These are phyloP conservation scores for Macrochelys suwanniensis DNA, from an alignment of 2,797 vertebrate genomes.

Conservation along the genomic window DNA sequence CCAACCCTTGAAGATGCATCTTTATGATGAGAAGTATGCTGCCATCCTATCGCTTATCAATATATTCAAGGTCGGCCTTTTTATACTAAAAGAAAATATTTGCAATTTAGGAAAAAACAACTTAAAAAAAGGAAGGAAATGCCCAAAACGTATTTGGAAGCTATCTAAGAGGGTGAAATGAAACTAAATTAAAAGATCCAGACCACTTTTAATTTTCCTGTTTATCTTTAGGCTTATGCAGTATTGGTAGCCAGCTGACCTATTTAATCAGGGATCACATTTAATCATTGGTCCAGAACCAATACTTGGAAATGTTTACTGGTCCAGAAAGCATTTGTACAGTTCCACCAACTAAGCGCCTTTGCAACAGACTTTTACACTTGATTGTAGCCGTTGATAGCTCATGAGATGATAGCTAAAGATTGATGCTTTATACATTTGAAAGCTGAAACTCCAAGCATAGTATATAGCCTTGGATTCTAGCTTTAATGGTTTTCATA, in stretches of 20 bases:
- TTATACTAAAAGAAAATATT: not conserved
- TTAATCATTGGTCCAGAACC: conserved; percentile 50
- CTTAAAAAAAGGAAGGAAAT: not conserved
- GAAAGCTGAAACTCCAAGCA: conserved; percentile 72
- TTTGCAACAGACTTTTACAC: conserved; percentile 74
- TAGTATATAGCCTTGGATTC: conserved; percentile 52
- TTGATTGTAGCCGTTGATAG: conserved; percentile 76
- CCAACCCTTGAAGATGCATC: not conserved
- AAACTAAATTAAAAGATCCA: not conserved
- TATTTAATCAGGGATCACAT: conserved; percentile 58
- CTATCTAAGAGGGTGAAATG: not conserved
- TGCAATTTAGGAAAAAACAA: not conserved
- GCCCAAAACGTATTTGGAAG: conserved; percentile 14
- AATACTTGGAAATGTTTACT: conserved; percentile 63
- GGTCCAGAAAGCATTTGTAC: conserved; percentile 72
- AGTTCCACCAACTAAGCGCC: conserved; percentile 69
- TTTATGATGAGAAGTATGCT: fast-evolving
- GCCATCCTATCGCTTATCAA: not conserved
- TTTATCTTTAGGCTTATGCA: conserved; percentile 32
- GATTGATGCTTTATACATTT: conserved; percentile 77
- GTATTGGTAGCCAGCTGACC: conserved; percentile 3
- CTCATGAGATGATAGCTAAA: conserved; percentile 63
- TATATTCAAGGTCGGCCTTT: not conserved
- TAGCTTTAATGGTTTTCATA: conserved; percentile 67
- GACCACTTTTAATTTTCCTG: conserved; percentile 41